Conservation (phyloP, 2,888 invertebrate genomes). For the Eupsilia transversa region DNA sequence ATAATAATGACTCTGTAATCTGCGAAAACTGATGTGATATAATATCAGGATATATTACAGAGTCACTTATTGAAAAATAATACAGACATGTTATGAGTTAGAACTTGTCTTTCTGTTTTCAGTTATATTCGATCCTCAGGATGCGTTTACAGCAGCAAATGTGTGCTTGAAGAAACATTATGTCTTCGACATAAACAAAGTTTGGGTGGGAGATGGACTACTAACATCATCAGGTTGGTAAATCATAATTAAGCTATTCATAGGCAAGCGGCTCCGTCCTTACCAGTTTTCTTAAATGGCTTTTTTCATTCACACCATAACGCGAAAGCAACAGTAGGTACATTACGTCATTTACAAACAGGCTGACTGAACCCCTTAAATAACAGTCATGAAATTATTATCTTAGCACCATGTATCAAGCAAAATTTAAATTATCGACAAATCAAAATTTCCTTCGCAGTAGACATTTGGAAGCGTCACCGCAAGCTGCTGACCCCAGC, state of each 20-base stretch:
- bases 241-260: neutral
- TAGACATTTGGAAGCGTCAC: conserved; percentile 34
- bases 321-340: neutral
- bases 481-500: conserved; percentile 38
- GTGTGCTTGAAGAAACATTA: conserved; percentile 29
- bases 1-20: too few relatives aligned
- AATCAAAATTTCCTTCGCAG: conserved; percentile 4
- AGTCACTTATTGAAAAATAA: neutral
- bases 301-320: neutral
- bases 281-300: neutral
- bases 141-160: conserved; percentile 37
- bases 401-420: neutral
- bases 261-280: neutral
- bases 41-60: too few relatives aligned
- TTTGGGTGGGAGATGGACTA: conserved; percentile 39
- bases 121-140: conserved; percentile 36
- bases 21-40: too few relatives aligned
- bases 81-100: neutral
- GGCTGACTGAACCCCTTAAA: neutral
- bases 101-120: neutral
- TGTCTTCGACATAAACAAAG: neutral
- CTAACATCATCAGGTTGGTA: conserved; percentile 20
- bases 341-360: neutral
- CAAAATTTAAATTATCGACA: too few relatives aligned
- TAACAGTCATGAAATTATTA: neutral